Evolutionary conservation across 2,113 vertebrate species (phyloP), one percentile per base, ranked within the genome.

Genomic region (Tragelaphus strepsiceros): DNA sequence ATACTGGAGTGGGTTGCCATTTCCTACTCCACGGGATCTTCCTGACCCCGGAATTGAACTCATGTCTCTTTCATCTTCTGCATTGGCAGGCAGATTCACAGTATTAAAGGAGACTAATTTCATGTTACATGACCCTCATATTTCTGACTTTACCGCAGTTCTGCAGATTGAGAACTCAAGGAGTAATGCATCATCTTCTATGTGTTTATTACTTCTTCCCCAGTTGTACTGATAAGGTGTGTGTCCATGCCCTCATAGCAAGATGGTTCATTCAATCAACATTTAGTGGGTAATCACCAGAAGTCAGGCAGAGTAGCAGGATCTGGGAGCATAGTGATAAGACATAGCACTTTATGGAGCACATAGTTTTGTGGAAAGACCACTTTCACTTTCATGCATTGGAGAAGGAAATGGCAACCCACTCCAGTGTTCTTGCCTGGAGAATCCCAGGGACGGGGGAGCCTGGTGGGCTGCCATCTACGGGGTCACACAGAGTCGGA

Each of bases 221-320:
- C 3, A 10, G 4, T 24, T n/a, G n/a, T 35, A 6, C 1, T 35
- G 11, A 6, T 39, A 4, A 5, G 5, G 46, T 30, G 5, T 14
- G 1, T 24, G 4, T 19, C 28, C 26, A 15, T 58, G 28, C 1
- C n/a, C 7, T 19, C 11, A 17, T 6, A 64, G 58, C 5, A 46
- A n/a, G 4, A 61, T 2, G 64, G 17, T 85, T 92, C 4, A 46
- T 85, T 67, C 19, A 59, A 7, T 53, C 56, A 78, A 51, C 54
- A 28, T 58, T 93, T 21, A 39, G 17, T 26, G 9, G 26, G 4
- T 21, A 84, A 35, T 39, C 51, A 64, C 6, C 56, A n/a, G 59
- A n/a, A 30, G 17, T 24, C n/a, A 53, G 30, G 5, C 22, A 61
- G 11, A 3, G 5, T 0, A 84, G 7, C 21, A 88, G 7, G 2